phyloP scores from a whole-genome alignment of 35 echinoderm and acorn worm genomes.

The Heliocidaris erythrogramma region DNA sequence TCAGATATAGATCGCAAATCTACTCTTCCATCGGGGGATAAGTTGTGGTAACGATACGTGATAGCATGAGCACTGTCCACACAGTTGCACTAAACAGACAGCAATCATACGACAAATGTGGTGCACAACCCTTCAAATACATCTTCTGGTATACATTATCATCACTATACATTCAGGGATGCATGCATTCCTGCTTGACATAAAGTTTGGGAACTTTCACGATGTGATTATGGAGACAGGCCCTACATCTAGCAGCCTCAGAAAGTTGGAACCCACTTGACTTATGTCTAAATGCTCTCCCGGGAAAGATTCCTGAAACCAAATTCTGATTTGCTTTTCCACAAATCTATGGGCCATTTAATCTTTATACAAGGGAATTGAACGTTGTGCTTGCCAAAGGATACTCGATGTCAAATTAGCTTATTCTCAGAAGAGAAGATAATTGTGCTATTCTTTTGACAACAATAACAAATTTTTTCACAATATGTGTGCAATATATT shows the following conservation, averaged over 20 bases:
- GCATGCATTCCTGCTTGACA: neutral
- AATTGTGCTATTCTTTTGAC: too few species aligned
- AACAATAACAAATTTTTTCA: too few species aligned
- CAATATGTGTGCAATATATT: too few species aligned
- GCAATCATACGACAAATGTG: neutral
- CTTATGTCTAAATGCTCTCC: neutral
- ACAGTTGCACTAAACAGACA: neutral
- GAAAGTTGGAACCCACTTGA: neutral
- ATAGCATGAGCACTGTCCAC: neutral
- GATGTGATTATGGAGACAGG: neutral
- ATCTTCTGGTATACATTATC: neutral
- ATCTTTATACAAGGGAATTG: neutral
- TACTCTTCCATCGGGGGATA: neutral
- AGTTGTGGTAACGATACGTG: constrained; percentile 6
- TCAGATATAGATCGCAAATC: constrained; percentile 17
- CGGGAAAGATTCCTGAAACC: neutral
- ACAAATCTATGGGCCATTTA: neutral
- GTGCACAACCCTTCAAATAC: neutral
- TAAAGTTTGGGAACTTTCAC: neutral
- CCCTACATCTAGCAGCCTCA: neutral
- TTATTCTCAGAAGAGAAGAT: neutral
- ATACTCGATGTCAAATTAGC: neutral
- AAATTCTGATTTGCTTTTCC: neutral
- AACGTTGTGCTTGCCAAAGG: neutral
- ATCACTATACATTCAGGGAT: neutral